phyloP scores from a whole-genome alignment of 2,797 vertebrate species.

The Euthynnus affinis region DNA sequence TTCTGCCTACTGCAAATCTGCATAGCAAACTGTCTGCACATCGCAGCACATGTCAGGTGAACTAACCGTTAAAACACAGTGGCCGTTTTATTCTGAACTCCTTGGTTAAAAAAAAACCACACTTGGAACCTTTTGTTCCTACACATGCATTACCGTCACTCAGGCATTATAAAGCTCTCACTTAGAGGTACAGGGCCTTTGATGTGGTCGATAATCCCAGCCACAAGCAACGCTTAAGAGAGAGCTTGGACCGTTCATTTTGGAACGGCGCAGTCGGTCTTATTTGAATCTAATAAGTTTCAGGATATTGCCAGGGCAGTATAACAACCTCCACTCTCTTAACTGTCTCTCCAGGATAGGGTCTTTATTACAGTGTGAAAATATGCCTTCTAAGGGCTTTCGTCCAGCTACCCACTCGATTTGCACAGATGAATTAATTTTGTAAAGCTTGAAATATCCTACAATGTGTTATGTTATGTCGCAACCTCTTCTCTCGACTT shows the following conservation, averaged over 20 bases:
- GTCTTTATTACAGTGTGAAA: slow-evolving; percentile 55
- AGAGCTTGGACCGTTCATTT: slow-evolving; percentile 13
- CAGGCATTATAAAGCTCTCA: slow-evolving; percentile 14
- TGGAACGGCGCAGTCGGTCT: slow-evolving; percentile 31
- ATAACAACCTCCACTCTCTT: slow-evolving; percentile 36
- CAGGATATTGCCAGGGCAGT: slow-evolving; percentile 48
- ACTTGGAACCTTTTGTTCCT: slow-evolving; percentile 38
- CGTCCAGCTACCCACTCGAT: slow-evolving; percentile 32
- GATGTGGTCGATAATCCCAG: slow-evolving; percentile 50
- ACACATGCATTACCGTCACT: slow-evolving; percentile 45
- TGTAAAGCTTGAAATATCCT: slow-evolving; percentile 42
- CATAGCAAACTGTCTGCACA: neutral
- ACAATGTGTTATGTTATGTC: slow-evolving; percentile 5
- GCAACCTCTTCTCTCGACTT: neutral
- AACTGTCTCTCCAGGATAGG: slow-evolving; percentile 39
- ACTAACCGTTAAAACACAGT: slow-evolving; percentile 22
- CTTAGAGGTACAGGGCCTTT: slow-evolving; percentile 32
- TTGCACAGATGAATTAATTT: slow-evolving; percentile 53
- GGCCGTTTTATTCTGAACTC: neutral
- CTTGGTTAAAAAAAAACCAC: neutral
- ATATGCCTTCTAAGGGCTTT: slow-evolving; percentile 50
- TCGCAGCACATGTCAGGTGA: slow-evolving; percentile 14
- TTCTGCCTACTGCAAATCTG: no score
- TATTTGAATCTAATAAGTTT: slow-evolving; percentile 66
- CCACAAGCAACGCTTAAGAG: slow-evolving; percentile 42